Percentiles rank a stretch among this genome's conserved stretches.
These are phyloP conservation scores for Drosophila tanythrix DNA, from an alignment of 2,888 invertebrate species.

Conservation along the genomic window DNA sequence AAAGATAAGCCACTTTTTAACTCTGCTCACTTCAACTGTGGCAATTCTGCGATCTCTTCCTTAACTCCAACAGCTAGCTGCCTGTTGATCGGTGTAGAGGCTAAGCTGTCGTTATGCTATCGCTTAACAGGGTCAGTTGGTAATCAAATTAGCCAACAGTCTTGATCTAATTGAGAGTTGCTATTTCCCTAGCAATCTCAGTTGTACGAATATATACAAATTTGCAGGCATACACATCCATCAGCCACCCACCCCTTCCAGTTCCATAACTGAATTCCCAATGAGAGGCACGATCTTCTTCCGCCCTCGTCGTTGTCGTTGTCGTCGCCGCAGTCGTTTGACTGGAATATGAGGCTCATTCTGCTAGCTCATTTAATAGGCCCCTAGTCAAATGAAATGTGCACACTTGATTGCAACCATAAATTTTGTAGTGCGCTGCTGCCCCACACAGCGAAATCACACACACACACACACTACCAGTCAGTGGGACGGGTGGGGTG, in stretches of 20 bases:
- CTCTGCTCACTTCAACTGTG: not conserved
- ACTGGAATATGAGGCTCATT: slow-evolving; percentile 29
- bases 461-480: slow-evolving; percentile 36
- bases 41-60: not conserved
- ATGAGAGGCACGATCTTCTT: slow-evolving; percentile 43
- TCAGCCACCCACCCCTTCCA: not conserved
- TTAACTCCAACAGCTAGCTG: not conserved
- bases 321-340: not conserved
- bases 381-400: slow-evolving; percentile 64
- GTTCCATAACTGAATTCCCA: slow-evolving; percentile 7
- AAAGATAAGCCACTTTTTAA: too few relatives aligned
- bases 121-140: not conserved
- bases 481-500: not conserved
- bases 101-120: not conserved
- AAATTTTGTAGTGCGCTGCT: slow-evolving; percentile 41
- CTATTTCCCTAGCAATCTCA: not conserved
- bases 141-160: not conserved
- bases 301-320: not conserved
- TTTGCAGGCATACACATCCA: not conserved
- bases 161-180: not conserved
- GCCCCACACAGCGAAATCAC: slow-evolving; percentile 29
- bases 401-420: slow-evolving; percentile 71
- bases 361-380: slow-evolving; percentile 42
- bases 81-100: not conserved
- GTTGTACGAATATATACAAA: not conserved